These are phyloP conservation scores for Stegana nigrithorax DNA, from an alignment of 2,888 invertebrate species.

Conservation along the genomic window DNA sequence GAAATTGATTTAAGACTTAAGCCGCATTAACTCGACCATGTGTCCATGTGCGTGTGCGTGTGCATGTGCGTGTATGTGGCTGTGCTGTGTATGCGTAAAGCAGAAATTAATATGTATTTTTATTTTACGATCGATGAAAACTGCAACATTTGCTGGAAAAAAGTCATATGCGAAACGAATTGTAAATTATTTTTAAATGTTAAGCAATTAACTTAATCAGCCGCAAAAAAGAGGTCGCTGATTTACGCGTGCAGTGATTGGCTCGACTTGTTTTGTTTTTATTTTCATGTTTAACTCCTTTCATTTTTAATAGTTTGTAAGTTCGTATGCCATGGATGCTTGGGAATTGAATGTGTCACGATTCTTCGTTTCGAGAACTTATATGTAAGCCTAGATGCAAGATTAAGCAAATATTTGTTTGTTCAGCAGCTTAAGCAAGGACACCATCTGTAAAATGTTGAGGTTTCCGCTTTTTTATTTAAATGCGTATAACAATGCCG, in stretches of 20 bases:
- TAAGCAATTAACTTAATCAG: slow-evolving; percentile 28
- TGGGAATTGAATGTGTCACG: too few relatives aligned
- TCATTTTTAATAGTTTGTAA: not conserved
- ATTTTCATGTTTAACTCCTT: not conserved
- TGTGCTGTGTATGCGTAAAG: slow-evolving; percentile 9
- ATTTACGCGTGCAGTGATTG: slow-evolving; percentile 12
- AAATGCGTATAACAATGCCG: too few relatives aligned
- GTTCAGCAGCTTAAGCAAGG: too few relatives aligned
- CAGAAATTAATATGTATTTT: slow-evolving; percentile 15
- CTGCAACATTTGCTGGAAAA: slow-evolving; percentile 1
- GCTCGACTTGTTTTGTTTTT: not conserved
- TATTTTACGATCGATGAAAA: slow-evolving; percentile 6
- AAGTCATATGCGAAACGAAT: slow-evolving; percentile 15
- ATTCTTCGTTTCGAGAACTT: too few relatives aligned
- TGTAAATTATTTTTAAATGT: slow-evolving; percentile 28
- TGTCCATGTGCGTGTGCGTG: slow-evolving; percentile 3
- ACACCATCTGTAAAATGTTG: too few relatives aligned
- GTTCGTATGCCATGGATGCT: too few relatives aligned
- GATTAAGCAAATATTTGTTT: too few relatives aligned
- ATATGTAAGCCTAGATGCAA: too few relatives aligned
- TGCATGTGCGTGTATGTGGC: not conserved
- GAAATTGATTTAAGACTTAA: slow-evolving; percentile 41
- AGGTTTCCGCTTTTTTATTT: too few relatives aligned
- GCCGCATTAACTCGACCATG: slow-evolving; percentile 29
- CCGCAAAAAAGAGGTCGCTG: slow-evolving; percentile 17